phyloP scores from a whole-genome alignment of 2,113 vertebrate species.

The Xiphorhynchus elegans region DNA sequence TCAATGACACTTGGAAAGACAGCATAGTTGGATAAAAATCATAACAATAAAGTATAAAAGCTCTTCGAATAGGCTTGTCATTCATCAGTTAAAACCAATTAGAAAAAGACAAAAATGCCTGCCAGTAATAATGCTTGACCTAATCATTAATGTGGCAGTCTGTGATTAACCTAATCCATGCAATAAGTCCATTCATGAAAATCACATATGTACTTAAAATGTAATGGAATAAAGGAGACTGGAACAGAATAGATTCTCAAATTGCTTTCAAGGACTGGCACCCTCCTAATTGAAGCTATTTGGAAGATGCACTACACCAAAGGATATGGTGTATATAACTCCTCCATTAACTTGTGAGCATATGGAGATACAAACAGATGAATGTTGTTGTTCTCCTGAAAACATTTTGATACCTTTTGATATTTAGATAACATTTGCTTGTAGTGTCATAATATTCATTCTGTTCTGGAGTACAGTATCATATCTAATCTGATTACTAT shows the following conservation, averaged over 20 bases:
- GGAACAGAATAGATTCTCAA: not conserved
- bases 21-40: not conserved
- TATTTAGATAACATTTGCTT: not conserved
- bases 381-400: not conserved
- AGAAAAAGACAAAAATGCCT: not conserved
- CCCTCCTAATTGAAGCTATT: not conserved
- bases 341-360: not conserved
- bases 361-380: not conserved
- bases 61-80: not conserved
- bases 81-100: not conserved
- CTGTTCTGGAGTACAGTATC: not conserved
- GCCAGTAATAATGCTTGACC: not conserved
- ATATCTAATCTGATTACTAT: not conserved
- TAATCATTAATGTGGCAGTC: not conserved
- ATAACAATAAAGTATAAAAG: not conserved
- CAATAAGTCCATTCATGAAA: not conserved
- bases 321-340: not conserved
- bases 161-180: not conserved
- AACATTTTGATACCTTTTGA: not conserved
- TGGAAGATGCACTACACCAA: not conserved
- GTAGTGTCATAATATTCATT: not conserved
- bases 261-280: not conserved
- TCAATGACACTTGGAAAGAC: conserved; percentile 28
- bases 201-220: not conserved
- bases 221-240: not conserved